These are phyloP conservation scores for Eupsittula cactorum DNA, from an alignment of 2,113 vertebrate genomes.

Conservation along the genomic window DNA sequence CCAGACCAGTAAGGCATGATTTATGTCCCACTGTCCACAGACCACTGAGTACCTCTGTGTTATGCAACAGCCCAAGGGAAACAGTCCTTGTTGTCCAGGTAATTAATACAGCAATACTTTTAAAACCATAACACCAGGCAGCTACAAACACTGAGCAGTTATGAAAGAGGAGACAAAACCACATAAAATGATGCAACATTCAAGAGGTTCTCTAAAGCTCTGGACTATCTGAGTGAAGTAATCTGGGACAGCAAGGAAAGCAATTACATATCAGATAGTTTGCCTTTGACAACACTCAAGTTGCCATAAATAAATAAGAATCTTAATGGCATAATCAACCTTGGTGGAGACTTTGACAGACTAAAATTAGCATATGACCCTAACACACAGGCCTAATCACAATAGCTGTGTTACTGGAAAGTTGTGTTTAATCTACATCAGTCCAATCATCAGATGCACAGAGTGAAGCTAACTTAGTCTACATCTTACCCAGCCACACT, in stretches of 20 bases:
- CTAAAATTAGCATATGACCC: neutral
- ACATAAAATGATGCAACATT: neutral
- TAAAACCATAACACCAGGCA: neutral
- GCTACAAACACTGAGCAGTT: neutral
- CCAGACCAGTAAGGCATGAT: neutral
- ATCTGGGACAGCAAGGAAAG: rapidly evolving
- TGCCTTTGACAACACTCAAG: neutral
- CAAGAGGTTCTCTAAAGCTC: neutral
- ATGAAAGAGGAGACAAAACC: neutral
- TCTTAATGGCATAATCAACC: neutral
- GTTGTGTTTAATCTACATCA: neutral
- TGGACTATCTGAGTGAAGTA: neutral
- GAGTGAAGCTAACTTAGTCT: neutral
- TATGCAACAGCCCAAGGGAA: neutral
- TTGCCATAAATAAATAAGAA: neutral
- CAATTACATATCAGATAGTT: neutral
- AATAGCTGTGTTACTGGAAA: neutral
- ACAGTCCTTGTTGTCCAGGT: neutral
- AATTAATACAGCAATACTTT: neutral
- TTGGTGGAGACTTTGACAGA: neutral
- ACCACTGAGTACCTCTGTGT: neutral
- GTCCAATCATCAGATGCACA: neutral
- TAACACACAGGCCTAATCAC: neutral
- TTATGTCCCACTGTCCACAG: neutral
- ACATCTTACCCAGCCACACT: neutral